Conservation (phyloP, 1,140 invertebrate species). For the Bombyx mandarina region DNA sequence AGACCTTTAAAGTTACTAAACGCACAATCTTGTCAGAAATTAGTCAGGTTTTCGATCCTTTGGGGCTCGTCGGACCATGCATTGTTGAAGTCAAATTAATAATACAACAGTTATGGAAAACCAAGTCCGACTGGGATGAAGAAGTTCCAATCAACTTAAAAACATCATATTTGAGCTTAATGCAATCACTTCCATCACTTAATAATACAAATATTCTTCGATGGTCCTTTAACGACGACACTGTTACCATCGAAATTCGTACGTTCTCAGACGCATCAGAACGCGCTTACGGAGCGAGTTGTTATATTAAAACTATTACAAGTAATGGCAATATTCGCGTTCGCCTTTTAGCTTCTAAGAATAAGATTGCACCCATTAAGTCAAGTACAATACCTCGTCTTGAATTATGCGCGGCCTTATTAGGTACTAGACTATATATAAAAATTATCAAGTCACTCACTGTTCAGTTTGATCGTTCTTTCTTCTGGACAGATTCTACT, state of each 20-base stretch:
- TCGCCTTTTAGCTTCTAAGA: background rate
- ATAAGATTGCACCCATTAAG: conserved; percentile 1
- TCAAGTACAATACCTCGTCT: conserved; percentile 7
- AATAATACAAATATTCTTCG: background rate
- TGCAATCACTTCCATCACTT: conserved; percentile 3
- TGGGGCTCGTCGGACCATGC: conserved; percentile 9
- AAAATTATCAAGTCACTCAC: no score
- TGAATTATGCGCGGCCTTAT: conserved; percentile 4
- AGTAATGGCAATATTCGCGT: background rate
- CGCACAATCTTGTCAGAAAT: conserved; percentile 5
- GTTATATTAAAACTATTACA: background rate
- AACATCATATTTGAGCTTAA: conserved; percentile 3
- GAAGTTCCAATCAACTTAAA: conserved; percentile 5
- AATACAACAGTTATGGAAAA: conserved; percentile 9
- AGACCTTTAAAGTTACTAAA: conserved; percentile 10
- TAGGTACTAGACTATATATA: conserved; percentile 1
- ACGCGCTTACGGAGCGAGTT: background rate
- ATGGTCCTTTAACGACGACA: background rate
- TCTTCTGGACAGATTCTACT: no score
- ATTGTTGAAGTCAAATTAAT: conserved; percentile 10
- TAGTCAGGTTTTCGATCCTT: conserved; percentile 10
- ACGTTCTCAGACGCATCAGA: conserved; percentile 4
- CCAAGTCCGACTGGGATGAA: conserved; percentile 15
- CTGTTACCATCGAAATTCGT: conserved; percentile 2
- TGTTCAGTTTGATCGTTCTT: no score